A percentile compares a stretch with the other conserved stretches of the same genome.
Conservation (phyloP, 2,113 vertebrate genomes). For the Apaloderma vittatum region DNA sequence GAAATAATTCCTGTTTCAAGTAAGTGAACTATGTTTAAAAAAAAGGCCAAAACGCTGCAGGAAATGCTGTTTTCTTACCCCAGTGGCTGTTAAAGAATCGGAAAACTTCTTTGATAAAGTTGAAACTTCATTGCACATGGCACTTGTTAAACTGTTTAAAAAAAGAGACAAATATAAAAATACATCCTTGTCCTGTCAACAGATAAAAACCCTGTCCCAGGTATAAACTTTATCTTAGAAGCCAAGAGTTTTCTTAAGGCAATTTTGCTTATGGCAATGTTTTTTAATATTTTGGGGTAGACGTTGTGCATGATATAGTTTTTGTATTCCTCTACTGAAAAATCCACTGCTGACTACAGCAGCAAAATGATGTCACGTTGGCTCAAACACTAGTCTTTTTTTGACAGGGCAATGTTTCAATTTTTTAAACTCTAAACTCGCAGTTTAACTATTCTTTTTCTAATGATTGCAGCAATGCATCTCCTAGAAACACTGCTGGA, state of each 20-base stretch:
- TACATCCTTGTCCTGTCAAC: background rate
- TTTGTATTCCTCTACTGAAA: background rate
- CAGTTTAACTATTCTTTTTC: background rate
- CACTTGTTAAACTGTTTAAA: slow-evolving; percentile 87
- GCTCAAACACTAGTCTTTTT: background rate
- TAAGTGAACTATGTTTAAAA: background rate
- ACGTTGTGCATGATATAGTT: background rate
- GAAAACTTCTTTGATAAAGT: slow-evolving; percentile 90
- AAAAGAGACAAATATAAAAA: slow-evolving; percentile 21
- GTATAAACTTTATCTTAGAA: background rate
- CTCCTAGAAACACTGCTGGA: background rate
- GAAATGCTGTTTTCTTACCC: slow-evolving; percentile 83
- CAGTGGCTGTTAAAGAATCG: slow-evolving; percentile 84
- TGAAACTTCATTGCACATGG: slow-evolving; percentile 95
- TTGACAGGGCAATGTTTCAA: background rate
- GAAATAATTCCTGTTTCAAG: background rate
- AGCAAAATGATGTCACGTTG: background rate
- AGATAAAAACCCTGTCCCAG: background rate
- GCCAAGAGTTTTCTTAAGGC: background rate
- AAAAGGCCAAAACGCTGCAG: background rate
- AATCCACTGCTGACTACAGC: background rate
- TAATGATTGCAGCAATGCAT: background rate
- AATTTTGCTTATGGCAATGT: background rate
- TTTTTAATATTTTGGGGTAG: background rate
- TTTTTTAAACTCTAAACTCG: background rate